Evolutionary conservation across 2,888 invertebrate species (phyloP).

Genomic region (Drosophila anomalata): DNA sequence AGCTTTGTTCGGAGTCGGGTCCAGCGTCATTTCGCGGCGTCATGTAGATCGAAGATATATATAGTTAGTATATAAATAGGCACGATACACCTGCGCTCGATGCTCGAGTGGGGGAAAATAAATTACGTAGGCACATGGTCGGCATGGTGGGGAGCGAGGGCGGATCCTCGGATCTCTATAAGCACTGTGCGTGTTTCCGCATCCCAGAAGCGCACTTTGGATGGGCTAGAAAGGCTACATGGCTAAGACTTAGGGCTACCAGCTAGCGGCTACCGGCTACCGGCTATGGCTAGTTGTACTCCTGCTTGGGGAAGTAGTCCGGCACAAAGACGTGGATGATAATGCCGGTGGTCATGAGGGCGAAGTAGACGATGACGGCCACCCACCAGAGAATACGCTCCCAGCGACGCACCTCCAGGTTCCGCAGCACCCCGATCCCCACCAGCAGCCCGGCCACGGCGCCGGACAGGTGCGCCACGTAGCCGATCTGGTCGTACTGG

Average conservation of each 20-base stretch:
- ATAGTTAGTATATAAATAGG: slow-evolving; percentile 14
- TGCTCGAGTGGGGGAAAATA: slow-evolving; percentile 20
- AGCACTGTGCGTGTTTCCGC: background rate
- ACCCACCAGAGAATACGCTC: slow-evolving; percentile 93
- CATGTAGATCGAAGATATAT: slow-evolving; percentile 35
- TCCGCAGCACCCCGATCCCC: slow-evolving; percentile 93
- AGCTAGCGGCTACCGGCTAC: slow-evolving; percentile 25
- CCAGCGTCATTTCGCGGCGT: slow-evolving; percentile 14
- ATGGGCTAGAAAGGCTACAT: slow-evolving; percentile 23
- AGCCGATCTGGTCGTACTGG: slow-evolving; percentile 92
- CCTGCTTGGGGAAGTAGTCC: slow-evolving; percentile 84
- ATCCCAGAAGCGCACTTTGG: slow-evolving; percentile 61
- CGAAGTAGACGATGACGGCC: slow-evolving; percentile 88
- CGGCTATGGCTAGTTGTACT: slow-evolving; percentile 64
- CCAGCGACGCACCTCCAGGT: slow-evolving; percentile 91
- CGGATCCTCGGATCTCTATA: too few relatives aligned
- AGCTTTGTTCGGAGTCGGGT: slow-evolving; percentile 13
- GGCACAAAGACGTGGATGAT: slow-evolving; percentile 89
- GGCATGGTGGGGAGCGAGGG: background rate
- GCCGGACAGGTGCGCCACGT: slow-evolving; percentile 97
- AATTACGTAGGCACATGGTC: slow-evolving; percentile 26
- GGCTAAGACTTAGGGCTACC: slow-evolving; percentile 48
- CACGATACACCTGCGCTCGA: slow-evolving; percentile 21
- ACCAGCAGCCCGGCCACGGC: slow-evolving; percentile 93
- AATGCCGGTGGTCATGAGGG: slow-evolving; percentile 89